Conservation (phyloP, 35 echinoderm and acorn worm species). For the Diadema setosum region DNA sequence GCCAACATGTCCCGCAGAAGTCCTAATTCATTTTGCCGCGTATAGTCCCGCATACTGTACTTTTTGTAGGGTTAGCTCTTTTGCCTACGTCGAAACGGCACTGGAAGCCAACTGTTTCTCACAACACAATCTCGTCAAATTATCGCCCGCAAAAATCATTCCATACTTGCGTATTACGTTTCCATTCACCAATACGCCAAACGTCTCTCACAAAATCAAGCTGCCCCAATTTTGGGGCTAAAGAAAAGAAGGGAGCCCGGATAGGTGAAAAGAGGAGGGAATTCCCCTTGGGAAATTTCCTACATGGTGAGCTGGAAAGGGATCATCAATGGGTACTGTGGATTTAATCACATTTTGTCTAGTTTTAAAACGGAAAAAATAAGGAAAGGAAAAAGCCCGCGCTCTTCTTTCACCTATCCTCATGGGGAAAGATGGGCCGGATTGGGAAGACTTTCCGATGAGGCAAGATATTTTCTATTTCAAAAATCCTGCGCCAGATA, state of each 20-base stretch:
- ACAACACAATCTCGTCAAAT: background rate
- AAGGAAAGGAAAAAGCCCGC: background rate
- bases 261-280: background rate
- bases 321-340: background rate
- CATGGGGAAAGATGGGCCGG: background rate
- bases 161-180: slow-evolving; percentile 24
- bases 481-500: background rate
- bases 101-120: too few relatives aligned
- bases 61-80: background rate
- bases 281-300: background rate
- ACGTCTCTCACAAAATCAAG: slow-evolving; percentile 25
- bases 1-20: too few relatives aligned
- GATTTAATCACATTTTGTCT: slow-evolving; percentile 33
- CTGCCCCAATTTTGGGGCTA: slow-evolving; percentile 7
- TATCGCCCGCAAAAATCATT: slow-evolving; percentile 29
- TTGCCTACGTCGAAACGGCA: background rate
- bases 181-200: slow-evolving; percentile 27
- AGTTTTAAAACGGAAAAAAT: background rate
- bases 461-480: background rate
- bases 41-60: background rate
- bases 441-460: slow-evolving; percentile 18
- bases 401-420: background rate
- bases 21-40: too few relatives aligned
- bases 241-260: background rate
- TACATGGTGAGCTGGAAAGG: slow-evolving; percentile 5